Percentiles rank a stretch among this genome's conserved stretches.
Conservation (phyloP, 2,888 invertebrate genomes). For the Heteromurus nitidus region DNA sequence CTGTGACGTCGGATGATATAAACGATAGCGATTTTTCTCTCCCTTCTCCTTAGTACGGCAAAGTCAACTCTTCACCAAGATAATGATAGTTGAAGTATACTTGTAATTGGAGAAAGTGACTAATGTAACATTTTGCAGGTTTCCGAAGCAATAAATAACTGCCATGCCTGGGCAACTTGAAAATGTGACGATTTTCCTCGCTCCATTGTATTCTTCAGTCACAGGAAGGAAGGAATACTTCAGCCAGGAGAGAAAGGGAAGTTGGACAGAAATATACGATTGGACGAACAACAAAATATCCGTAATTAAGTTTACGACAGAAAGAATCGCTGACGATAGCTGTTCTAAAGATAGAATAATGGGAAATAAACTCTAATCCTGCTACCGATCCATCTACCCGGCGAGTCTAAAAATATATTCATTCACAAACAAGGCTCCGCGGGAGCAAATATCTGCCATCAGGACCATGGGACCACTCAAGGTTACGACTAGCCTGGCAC, state of each 20-base stretch:
- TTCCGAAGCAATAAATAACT: neutral
- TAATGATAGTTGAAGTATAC: neutral
- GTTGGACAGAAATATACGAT: neutral
- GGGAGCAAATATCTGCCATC: neutral
- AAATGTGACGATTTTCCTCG: too few relatives aligned
- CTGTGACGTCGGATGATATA: neutral
- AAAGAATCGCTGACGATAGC: neutral
- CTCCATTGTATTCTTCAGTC: neutral
- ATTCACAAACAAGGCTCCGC: neutral
- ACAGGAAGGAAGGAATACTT: neutral
- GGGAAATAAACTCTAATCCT: neutral
- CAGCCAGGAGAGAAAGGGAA: neutral
- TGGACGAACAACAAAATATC: constrained; percentile 10
- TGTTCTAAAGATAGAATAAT: neutral
- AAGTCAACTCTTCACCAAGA: neutral
- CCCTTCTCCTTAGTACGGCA: neutral
- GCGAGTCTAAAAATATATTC: neutral
- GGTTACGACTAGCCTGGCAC: neutral
- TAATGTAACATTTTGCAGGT: neutral
- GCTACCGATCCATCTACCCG: neutral
- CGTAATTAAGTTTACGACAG: constrained; percentile 28
- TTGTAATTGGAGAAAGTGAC: neutral
- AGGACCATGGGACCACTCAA: neutral
- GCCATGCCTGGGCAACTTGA: neutral
- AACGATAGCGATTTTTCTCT: neutral